Evolutionary conservation across 2,888 invertebrate species (phyloP).

Genomic region (Polyploca ridens): DNA sequence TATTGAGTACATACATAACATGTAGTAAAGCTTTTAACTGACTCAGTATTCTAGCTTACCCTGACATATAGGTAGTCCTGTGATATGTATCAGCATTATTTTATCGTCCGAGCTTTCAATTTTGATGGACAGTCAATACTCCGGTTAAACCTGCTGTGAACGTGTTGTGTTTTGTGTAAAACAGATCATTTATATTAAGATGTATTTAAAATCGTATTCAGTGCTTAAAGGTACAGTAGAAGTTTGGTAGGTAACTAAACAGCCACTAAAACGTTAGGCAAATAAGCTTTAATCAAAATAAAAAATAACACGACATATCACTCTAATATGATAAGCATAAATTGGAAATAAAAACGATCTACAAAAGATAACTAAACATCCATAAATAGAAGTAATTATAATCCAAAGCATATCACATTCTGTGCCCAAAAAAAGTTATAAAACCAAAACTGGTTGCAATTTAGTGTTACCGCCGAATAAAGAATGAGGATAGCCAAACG

Average conservation of each 20-base stretch:
- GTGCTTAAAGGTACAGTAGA: slow-evolving; percentile 4
- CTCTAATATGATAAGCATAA: neutral
- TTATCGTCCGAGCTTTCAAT: slow-evolving; percentile 58
- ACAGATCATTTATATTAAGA: neutral
- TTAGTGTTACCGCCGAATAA: slow-evolving; percentile 58
- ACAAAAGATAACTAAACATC: neutral
- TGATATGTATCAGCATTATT: slow-evolving; percentile 46
- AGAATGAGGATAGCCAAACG: slow-evolving; percentile 60
- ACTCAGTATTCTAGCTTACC: slow-evolving; percentile 23
- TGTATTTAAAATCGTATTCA: slow-evolving; percentile 2
- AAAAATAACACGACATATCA: neutral
- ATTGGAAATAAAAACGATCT: neutral
- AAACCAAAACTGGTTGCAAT: slow-evolving; percentile 67
- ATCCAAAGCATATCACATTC: slow-evolving; percentile 34
- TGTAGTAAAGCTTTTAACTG: neutral
- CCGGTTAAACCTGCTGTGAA: slow-evolving; percentile 54
- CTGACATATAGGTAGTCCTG: slow-evolving; percentile 25
- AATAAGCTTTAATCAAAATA: neutral
- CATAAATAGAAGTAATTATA: neutral
- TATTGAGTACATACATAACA: too few species aligned
- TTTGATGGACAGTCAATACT: slow-evolving; percentile 62
- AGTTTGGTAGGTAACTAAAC: neutral
- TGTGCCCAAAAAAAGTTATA: slow-evolving; percentile 52
- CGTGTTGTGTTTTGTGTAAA: slow-evolving; percentile 47
- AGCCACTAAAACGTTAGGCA: neutral